Conservation (phyloP, 2,797 vertebrate genomes). For the Notoglanidium macrostoma region DNA sequence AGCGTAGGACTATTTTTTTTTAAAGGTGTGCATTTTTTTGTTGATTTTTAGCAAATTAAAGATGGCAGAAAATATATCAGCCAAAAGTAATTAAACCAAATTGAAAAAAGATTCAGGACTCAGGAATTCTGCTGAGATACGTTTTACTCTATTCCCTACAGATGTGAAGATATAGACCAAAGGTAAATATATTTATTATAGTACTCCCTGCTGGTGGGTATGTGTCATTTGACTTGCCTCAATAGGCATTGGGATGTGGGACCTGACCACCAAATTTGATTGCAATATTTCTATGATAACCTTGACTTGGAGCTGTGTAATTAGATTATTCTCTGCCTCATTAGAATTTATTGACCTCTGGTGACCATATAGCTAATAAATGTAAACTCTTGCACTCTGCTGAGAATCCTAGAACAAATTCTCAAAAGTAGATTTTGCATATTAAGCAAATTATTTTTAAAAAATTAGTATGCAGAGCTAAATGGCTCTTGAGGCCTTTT, state of each 20-base stretch:
- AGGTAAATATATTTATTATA: neutral
- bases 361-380: no score
- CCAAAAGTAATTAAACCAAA: neutral
- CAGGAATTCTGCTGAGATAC: neutral
- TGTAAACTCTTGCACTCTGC: no score
- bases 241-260: neutral
- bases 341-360: neutral
- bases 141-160: neutral
- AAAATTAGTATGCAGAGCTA: no score
- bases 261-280: neutral
- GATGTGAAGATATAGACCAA: neutral
- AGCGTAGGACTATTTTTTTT: no score
- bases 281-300: neutral
- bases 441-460: no score
- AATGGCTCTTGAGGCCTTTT: neutral
- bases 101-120: neutral
- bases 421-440: no score
- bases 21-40: no score
- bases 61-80: neutral
- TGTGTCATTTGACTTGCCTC: neutral
- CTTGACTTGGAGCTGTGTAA: no score
- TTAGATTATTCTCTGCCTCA: no score
- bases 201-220: neutral
- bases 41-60: no score
- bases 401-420: no score